Base-by-base conservation (phyloP, 1,140 invertebrate genomes). In the Streblospio benedicti region DNA sequence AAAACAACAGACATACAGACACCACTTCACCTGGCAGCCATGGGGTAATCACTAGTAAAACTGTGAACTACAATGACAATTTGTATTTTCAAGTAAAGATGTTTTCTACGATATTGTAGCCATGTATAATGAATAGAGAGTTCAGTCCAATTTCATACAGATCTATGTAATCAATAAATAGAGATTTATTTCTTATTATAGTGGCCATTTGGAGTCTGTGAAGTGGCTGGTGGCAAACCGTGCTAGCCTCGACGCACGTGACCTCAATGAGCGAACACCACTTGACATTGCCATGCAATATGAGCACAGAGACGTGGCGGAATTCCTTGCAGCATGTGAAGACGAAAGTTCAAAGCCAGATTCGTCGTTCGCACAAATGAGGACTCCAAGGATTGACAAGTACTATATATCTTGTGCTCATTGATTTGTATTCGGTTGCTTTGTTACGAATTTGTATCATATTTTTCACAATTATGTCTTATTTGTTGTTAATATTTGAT, bases 211-310 rank as follows among this genome's bases (percentile, higher is more conserved):
- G 41, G 73, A 77, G 12, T 73, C 72, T 65, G 71, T 72, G 9
- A 75, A 73, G 49, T 76, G 73, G 69, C 62, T 79, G 25, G 67
- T 79, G 28, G 68, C 70, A 9, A 78, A 77, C 61, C 59, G 70
- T 12, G 67, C 73, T 2, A 63, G 62, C 20, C 25, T 79, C 27
- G 64, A 66, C 16, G 67, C 63, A 6, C 62, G 68, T 49, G 76
- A 77, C 61, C 65, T 65, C 3, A 60, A 71, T 45, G 73, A 69
- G 4, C 65, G 75, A 3, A 71, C 70, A 14, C 63, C 76, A 1
- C 59, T 71, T 9, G 59, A 69, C 30, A 64, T 78, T 53, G 76
- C 74, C 1, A 67, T 73, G 43, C 69, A 74, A 47, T 74, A 72
- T 56, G 63, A 65, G 16, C 67, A 76, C 27, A 60, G 68, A 20